phyloP scores from a whole-genome alignment of 2,888 invertebrate genomes.

The Trissoscelio sp. region DNA sequence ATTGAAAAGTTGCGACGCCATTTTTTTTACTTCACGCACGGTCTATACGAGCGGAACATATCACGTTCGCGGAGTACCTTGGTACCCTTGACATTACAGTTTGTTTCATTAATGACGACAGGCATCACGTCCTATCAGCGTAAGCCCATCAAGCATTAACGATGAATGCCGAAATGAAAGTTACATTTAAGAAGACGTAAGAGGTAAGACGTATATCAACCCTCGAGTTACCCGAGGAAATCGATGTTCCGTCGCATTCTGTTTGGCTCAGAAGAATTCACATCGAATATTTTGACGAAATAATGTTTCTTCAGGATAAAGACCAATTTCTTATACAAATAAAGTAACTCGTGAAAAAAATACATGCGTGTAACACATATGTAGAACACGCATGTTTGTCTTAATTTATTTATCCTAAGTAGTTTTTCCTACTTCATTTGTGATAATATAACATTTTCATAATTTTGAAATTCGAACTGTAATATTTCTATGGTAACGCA shows the following conservation, averaged over 20 bases:
- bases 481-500: too few relatives aligned
- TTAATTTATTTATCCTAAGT: too few relatives aligned
- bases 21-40: constrained; percentile 76
- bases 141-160: constrained; percentile 60
- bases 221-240: constrained; percentile 50
- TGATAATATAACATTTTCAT: too few relatives aligned
- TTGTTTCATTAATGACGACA: constrained; percentile 64
- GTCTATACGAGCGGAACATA: constrained; percentile 62
- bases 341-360: too few relatives aligned
- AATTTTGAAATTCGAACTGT: too few relatives aligned
- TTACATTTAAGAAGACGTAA: constrained; percentile 57
- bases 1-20: constrained; percentile 77
- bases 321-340: too few relatives aligned
- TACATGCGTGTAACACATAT: too few relatives aligned
- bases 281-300: constrained; percentile 51
- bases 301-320: too few relatives aligned
- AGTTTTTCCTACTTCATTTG: too few relatives aligned
- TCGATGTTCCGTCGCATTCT: constrained; percentile 56
- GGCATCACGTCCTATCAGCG: constrained; percentile 55
- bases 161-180: constrained; percentile 57
- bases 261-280: constrained; percentile 14
- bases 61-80: constrained; percentile 55
- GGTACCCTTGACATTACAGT: constrained; percentile 63
- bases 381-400: too few relatives aligned
- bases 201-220: constrained; percentile 59